Conservation (phyloP, 2,888 invertebrate species). For the Abrostola triplasia region DNA sequence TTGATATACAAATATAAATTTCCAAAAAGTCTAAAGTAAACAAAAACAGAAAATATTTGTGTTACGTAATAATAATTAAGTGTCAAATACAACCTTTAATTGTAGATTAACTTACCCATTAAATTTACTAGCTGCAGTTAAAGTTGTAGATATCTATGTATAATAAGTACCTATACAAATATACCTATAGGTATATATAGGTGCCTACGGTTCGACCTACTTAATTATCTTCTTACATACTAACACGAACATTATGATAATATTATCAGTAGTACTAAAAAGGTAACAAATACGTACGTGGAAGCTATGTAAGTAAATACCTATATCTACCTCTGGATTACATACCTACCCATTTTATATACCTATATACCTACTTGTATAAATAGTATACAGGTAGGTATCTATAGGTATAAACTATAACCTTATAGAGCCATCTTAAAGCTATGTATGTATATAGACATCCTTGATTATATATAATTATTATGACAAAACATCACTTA, state of each 20-base stretch:
- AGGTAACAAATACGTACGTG: background rate
- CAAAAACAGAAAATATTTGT: too few relatives aligned
- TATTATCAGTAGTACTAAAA: background rate
- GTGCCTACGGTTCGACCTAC: background rate
- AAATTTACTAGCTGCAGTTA: too few relatives aligned
- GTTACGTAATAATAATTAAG: too few relatives aligned
- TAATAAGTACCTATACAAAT: too few relatives aligned
- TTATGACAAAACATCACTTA: conserved; percentile 42
- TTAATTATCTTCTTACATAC: background rate
- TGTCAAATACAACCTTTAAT: too few relatives aligned
- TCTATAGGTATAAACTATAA: background rate
- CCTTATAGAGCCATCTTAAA: background rate
- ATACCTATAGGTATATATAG: too few relatives aligned
- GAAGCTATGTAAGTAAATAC: background rate
- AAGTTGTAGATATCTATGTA: too few relatives aligned
- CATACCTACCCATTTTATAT: background rate
- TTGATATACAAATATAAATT: too few relatives aligned
- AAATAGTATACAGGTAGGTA: background rate
- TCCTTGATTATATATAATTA: conserved; percentile 1
- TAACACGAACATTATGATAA: background rate
- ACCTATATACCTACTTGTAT: background rate
- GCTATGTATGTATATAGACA: background rate
- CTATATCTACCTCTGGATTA: background rate
- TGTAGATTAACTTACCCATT: too few relatives aligned
- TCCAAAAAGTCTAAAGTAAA: too few relatives aligned